Evolutionary conservation across 1,140 invertebrate species (phyloP), one percentile per base, ranked within the genome.

Genomic region (Zaprionus capensis): DNA sequence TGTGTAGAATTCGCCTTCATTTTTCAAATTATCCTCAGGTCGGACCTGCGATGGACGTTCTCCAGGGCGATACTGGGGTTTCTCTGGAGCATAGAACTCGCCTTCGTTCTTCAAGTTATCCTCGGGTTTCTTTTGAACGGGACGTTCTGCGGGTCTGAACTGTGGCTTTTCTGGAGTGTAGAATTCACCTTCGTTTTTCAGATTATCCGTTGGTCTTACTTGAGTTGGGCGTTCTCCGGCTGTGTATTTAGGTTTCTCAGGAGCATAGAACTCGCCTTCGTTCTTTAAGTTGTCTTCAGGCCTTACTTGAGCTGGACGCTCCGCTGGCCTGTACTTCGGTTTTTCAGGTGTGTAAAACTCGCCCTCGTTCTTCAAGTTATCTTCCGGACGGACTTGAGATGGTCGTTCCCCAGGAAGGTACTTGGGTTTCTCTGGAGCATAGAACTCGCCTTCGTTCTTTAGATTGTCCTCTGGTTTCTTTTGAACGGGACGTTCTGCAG

Each of bases 211-310:
- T 59, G 93, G 93, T 78, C 93, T 93, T 38, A 93, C 91, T 49
- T 93, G 90, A 74, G 91, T 77, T 24, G 92, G 91, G 74, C 92
- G 84, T 81, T 94, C 93, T 12, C 91, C 92, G 1, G 93, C 93
- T 15, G 81, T 66, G 82, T 85, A 94, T 57, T 91, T 76, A 1
- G 92, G 81, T 71, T 85, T 82, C 74, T 94, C 71, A 64, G 93
- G 83, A 67, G 91, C 92, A 76, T 94, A 92, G 77, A 95, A 95
- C 71, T 96, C 95, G 3, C 96, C 96, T 94, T 96, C 95, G 58
- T 95, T 93, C 85, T 93, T 57, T 46, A 61, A 78, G 82, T 95
- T 94, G 81, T 95, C 94, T 77, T 87, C 66, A 0, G 93, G 94
- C 72, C 93, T 93, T 24, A 93, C 92, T 49, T 81, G 91, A 67